phyloP scores from a whole-genome alignment of 2,797 vertebrate genomes.

The Cephalopachus bancanus region DNA sequence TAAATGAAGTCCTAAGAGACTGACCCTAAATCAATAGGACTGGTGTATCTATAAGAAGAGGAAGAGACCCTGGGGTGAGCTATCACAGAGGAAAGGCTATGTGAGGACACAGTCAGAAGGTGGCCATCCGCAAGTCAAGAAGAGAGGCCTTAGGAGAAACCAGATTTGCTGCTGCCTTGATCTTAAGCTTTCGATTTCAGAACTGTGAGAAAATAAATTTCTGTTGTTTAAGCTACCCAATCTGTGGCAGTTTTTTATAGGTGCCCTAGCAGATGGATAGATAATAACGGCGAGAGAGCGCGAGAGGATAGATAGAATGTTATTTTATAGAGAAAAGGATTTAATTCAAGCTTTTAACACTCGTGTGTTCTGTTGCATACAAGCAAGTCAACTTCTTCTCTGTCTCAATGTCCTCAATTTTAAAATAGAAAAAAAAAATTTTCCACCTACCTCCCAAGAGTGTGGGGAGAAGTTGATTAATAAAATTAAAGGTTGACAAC shows the following conservation, averaged over 20 bases:
- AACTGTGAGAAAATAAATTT: not conserved
- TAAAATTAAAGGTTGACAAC: not conserved
- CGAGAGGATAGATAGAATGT: not conserved
- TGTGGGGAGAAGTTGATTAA: not conserved
- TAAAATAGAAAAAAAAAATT: not conserved
- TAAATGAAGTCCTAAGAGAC: not conserved
- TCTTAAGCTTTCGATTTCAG: not conserved
- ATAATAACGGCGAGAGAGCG: not conserved
- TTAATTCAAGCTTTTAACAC: not conserved
- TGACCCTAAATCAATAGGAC: not conserved
- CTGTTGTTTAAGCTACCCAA: not conserved
- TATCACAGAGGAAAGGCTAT: not conserved
- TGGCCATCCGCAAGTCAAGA: not conserved
- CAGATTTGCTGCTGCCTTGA: not conserved
- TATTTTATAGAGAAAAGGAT: not conserved
- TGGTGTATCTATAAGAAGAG: not conserved
- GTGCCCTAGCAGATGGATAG: not conserved
- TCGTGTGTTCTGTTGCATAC: not conserved
- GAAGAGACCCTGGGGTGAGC: not conserved
- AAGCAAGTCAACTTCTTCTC: not conserved
- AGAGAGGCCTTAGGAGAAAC: not conserved
- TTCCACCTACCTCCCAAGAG: not conserved
- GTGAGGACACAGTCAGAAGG: not conserved
- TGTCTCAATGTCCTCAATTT: not conserved
- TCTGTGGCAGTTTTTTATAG: not conserved